Evolutionary conservation across 2,797 vertebrate species (phyloP), one percentile per base, ranked within the genome.

Genomic region (Thripadectes ignobilis): DNA sequence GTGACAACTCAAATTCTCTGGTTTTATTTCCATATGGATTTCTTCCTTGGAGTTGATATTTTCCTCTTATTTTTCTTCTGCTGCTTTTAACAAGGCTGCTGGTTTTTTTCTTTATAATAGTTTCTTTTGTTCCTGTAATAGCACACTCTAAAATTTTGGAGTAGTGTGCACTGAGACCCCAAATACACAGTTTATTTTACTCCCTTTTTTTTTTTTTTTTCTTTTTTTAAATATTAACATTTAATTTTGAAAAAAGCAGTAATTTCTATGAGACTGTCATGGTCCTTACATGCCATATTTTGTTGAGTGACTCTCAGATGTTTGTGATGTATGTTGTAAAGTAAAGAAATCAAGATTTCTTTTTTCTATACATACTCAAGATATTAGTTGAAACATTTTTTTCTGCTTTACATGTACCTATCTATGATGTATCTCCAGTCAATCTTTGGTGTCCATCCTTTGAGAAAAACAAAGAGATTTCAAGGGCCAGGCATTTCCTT

Each of bases 311-410:
- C 43, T 89, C 11, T 75, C 27, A 73, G 54, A 19, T 38, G 14
- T 51, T 78, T 52, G 20, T 72, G 30, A 27, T 43, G 13, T 9
- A 3, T 68, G 8, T 68, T 75, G 23, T 39, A 38, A 69, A 6
- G 8, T 48, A 72, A 88, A 58, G 54, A 85, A 43, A 49, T 36
- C 7, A 6, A 49, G 9, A 3, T 45, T 43, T 0, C 22, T 48
- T 55, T 57, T 86, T 74, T 32, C 26, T 62, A 7, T 38, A 43
- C 80, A 30, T 34, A 24, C n/a, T 76, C 1, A 3, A 69, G 67
- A n/a, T 59, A 63, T 22, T 10, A 69, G n/a, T 21, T 76, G 26
- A 81, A 78, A 83, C 92, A 67, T 88, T 93, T 97, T 91, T 95
- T 92, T 97, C 93, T 96, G 91, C 77, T 71, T 58, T 69, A 20